Conservation (phyloP, 2,888 invertebrate genomes). For the Dichetophora obliterata region DNA sequence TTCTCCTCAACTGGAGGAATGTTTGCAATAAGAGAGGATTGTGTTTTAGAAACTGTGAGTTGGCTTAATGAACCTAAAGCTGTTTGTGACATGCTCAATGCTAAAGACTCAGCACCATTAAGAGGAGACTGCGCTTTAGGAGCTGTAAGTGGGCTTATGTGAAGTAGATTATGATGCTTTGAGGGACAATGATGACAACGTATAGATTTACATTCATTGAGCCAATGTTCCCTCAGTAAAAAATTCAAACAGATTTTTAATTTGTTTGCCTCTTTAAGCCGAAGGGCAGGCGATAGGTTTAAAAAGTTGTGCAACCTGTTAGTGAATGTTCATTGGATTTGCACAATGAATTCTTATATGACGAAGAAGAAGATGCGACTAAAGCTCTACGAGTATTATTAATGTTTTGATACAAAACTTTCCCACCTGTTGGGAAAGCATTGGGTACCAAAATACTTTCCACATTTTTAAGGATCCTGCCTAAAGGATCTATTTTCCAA, state of each 20-base stretch:
- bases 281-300: conserved; percentile 20
- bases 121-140: not conserved
- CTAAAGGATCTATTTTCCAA: conserved; percentile 19
- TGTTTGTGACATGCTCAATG: not conserved
- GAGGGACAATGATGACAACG: conserved; percentile 41
- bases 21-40: not conserved
- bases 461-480: not conserved
- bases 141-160: conserved; percentile 26
- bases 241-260: conserved; percentile 46
- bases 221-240: conserved; percentile 40
- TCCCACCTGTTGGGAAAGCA: not conserved
- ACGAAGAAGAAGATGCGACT: conserved; percentile 9
- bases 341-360: conserved; percentile 25
- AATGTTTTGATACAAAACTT: not conserved
- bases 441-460: conserved; percentile 15
- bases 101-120: not conserved
- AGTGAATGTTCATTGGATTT: conserved; percentile 29
- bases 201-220: conserved; percentile 42
- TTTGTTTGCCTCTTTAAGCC: conserved; percentile 37
- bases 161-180: conserved; percentile 45
- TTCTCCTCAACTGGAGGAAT: not conserved
- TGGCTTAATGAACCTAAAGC: conserved; percentile 1
- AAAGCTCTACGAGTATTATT: conserved; percentile 22
- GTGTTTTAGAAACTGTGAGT: too few relatives aligned
- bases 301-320: conserved; percentile 22